phyloP scores from a whole-genome alignment of 2,888 invertebrate genomes.

The Chirona hameri region DNA sequence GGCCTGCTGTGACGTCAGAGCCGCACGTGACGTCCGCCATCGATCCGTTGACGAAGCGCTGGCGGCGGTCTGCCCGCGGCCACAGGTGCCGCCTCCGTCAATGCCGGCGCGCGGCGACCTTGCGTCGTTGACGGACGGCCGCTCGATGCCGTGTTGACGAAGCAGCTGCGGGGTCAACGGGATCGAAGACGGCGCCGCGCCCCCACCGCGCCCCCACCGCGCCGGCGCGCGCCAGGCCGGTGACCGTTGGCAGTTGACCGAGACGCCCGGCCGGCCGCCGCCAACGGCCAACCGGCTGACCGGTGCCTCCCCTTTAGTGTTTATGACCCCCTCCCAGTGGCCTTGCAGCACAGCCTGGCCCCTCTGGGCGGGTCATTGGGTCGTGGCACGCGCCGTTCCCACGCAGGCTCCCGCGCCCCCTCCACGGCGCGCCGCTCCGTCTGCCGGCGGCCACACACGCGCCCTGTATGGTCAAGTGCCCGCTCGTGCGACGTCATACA shows the following conservation, averaged over 20 bases:
- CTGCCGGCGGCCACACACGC: not conserved
- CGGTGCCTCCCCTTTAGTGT: not conserved
- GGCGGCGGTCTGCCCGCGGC: not conserved
- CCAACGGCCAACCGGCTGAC: not conserved
- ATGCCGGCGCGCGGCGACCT: not conserved
- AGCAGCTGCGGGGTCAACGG: not conserved
- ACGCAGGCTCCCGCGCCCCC: no score
- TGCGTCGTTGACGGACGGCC: not conserved
- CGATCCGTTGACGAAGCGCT: not conserved
- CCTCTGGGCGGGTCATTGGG: no score
- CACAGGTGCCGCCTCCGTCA: not conserved
- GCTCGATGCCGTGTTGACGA: not conserved
- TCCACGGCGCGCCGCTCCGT: not conserved
- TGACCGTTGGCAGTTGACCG: not conserved
- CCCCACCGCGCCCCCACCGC: no score
- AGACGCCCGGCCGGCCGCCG: not conserved
- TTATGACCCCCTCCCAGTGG: not conserved
- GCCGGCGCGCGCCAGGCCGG: not conserved
- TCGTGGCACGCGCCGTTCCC: not conserved
- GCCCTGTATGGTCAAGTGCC: conserved; percentile 7
- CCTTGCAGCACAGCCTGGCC: not conserved
- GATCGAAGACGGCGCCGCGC: no score
- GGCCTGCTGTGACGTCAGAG: not conserved
- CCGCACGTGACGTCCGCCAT: not conserved
- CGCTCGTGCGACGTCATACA: not conserved